Evolutionary conservation across 2,797 vertebrate species (phyloP).

Genomic region (Pangasius djambal): DNA sequence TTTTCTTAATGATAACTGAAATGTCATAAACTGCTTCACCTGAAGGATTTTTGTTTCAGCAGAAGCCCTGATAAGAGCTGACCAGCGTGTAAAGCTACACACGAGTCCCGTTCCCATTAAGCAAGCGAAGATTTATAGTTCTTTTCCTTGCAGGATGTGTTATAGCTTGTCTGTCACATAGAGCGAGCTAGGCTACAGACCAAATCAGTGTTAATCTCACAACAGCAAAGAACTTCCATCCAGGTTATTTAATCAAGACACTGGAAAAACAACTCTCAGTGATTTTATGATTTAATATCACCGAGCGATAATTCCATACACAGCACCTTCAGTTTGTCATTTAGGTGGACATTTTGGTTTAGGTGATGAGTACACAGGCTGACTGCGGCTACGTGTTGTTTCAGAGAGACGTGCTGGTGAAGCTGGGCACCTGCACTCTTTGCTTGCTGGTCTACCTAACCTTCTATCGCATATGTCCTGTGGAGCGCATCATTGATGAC

Average conservation of each 20-base stretch:
- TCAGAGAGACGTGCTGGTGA: conserved; percentile 88
- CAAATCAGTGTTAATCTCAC: not conserved
- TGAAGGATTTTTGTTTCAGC: not conserved
- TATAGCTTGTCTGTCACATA: not conserved
- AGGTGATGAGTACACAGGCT: not conserved
- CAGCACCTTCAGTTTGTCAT: not conserved
- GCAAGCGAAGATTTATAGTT: not conserved
- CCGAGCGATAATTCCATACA: not conserved
- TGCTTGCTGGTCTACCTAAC: conserved; percentile 89
- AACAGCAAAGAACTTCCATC: not conserved
- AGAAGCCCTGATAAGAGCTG: not conserved
- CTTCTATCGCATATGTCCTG: conserved; percentile 83
- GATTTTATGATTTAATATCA: not conserved
- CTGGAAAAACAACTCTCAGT: not conserved
- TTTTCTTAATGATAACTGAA: not conserved
- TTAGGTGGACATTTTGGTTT: not conserved
- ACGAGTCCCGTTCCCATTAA: not conserved
- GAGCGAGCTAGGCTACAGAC: not conserved
- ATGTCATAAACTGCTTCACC: not conserved
- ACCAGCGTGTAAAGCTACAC: not conserved
- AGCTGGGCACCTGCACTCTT: conserved; percentile 87
- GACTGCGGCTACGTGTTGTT: not conserved
- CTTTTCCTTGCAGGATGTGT: not conserved
- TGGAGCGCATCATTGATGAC: conserved; percentile 85
- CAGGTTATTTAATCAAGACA: not conserved